Base-by-base conservation (phyloP, 1,140 invertebrate species). In the Anastrepha ludens region DNA sequence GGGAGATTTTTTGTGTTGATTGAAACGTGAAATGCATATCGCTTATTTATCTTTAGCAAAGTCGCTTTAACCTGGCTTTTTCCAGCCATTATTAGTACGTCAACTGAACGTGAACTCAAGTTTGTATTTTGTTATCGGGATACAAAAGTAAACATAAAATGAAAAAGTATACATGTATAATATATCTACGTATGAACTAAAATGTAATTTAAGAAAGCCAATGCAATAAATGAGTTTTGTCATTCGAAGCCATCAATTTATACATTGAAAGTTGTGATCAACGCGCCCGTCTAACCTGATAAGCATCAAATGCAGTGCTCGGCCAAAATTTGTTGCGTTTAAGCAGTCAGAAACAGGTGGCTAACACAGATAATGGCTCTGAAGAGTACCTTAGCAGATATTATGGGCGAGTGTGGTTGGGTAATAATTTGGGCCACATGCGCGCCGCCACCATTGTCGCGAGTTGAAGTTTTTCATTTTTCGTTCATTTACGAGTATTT, bases 201-300 rank as follows among this genome's bases (percentile, higher is more conserved):
- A 74, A 74, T 47, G 41, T 47, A 74, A 74, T 74, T 74, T 47
- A 3, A 74, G 41, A 74, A 74, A 74, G 67, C 67, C 67, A 11
- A 70, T 11, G 17, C 15, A 44, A 44, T 15, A 74, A 74, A 44
- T 17, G 9, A 13, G 47, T 74, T 74, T 74, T 2, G 67, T 44
- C 41, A 11, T 44, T 74, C 67, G 39, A 13, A 3, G 11, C 41
- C 29, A 44, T 41, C 67, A 44, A 44, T 44, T 70, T 13, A 39
- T 44, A 2, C 13, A 74, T 74, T 74, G 39, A 74, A 74, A 74
- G 67, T 74, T 74, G 5, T 62, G 11, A 15, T 74, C 5, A 41
- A 41, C 50, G 4, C 41, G 41, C 11, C 41, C 67, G 67, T n/a
- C 44, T 11, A 17, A 44, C 17, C 41, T 6, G 67, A 74, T 74